Evolutionary conservation across 2,888 invertebrate species (phyloP).

Genomic region (Clivina fossor): DNA sequence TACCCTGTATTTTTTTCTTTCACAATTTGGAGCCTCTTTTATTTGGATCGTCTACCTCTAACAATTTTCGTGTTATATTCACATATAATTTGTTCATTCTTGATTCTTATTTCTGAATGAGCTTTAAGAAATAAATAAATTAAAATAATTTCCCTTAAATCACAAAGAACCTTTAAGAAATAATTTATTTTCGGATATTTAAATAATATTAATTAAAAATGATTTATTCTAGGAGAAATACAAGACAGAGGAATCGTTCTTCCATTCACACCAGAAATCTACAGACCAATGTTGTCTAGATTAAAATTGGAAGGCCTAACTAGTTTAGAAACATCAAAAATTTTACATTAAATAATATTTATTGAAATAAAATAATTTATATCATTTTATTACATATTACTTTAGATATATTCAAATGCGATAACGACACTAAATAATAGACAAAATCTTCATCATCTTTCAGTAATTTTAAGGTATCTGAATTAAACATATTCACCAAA

Average conservation of each 20-base stretch:
- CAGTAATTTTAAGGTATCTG: slow-evolving; percentile 21
- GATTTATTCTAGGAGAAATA: too few species aligned
- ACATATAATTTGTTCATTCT: too few species aligned
- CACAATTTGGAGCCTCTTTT: too few species aligned
- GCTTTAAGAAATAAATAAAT: too few species aligned
- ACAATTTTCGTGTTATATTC: too few species aligned
- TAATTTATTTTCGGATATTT: too few species aligned
- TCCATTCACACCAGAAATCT: slow-evolving; percentile 90
- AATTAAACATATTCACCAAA: slow-evolving; percentile 24
- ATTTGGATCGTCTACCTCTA: too few species aligned
- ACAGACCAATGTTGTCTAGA: slow-evolving; percentile 86
- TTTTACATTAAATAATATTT: slow-evolving; percentile 39
- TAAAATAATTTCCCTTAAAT: too few species aligned
- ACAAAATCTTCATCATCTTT: slow-evolving; percentile 30
- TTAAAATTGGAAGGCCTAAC: slow-evolving; percentile 82
- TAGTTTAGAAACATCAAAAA: slow-evolving; percentile 67
- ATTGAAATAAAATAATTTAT: slow-evolving; percentile 19
- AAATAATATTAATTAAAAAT: too few species aligned
- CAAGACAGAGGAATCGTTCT: slow-evolving; percentile 91
- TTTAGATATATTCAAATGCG: slow-evolving; percentile 27
- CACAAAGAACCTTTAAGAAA: too few species aligned
- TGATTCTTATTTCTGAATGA: too few species aligned
- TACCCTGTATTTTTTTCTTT: too few species aligned
- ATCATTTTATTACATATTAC: slow-evolving; percentile 30
- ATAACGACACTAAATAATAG: slow-evolving; percentile 16